Base-by-base conservation (phyloP, 2,113 vertebrate species). In the Triplophysa dalaica region DNA sequence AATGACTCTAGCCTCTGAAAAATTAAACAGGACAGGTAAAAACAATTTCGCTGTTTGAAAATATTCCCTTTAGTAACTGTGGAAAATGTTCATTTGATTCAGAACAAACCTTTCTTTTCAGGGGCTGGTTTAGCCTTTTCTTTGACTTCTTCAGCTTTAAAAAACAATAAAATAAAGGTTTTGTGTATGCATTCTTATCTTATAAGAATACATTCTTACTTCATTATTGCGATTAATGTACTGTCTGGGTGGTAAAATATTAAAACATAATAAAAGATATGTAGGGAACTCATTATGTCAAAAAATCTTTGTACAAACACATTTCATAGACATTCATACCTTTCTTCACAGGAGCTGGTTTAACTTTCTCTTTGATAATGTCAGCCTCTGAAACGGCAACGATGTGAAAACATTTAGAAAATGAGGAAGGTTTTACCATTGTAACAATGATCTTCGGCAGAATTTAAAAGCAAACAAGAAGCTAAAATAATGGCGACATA, bases 61-160 rank as follows among this genome's bases (percentile, higher is more conserved):
- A 24, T 1, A 24, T 24, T 24, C 24, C 24, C 24, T 43, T 50
- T 50, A 14, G 14, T 14, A 3, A 3, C 16, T 14, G 48, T 16
- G 48, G 1, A 50, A 50, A 61, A 14, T 4, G 4, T 52, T 52
- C 2, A 52, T 16, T 52, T 52, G 14, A 52, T 5, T 52, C 50
- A 52, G 13, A 16, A 52, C 50, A 52, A 52, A 16, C 50, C 50
- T 52, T 52, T 5, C 48, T 79, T 74, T 43, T 22, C 19, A 29
- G 70, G 19, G 4, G 54, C 70, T 63, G 68, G 78, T 80, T 82
- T 84, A 3, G 41, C 24, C 54, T 79, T 78, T 58, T 70, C 52
- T 74, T 82, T 77, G 48, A 77, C 1, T 54, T 67, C 41, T 63
- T 67, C 69, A 78, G 52, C 2, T 22, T 79, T 75, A 38, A 16